Conservation (phyloP, 2,888 invertebrate species). For the Leptopterna dolabrata region DNA sequence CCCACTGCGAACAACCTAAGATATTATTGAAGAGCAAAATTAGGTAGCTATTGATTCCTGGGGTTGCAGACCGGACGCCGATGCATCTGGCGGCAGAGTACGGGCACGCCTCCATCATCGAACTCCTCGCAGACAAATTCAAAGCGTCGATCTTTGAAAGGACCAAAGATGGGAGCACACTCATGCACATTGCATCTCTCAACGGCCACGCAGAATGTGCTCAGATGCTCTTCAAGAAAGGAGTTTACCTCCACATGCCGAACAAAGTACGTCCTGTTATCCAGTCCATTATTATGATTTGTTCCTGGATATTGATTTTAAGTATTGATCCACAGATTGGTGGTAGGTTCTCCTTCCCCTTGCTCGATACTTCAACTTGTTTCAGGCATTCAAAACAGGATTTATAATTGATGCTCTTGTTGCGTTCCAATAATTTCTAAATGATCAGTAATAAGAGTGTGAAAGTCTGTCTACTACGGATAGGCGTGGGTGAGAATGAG, state of each 20-base stretch:
- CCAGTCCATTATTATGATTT: background rate
- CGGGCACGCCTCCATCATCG: constrained; percentile 95
- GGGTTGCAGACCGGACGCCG: constrained; percentile 85
- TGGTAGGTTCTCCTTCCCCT: no score
- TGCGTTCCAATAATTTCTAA: no score
- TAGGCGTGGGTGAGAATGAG: no score
- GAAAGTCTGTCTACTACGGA: no score
- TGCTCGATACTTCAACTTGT: no score
- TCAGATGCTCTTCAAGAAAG: constrained; percentile 97
- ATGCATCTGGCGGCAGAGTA: constrained; percentile 98
- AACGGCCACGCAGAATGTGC: constrained; percentile 99
- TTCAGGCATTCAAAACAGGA: no score
- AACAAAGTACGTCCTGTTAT: constrained; percentile 78
- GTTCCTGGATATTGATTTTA: background rate
- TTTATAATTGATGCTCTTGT: no score
- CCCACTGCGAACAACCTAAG: no score
- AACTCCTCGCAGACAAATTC: constrained; percentile 96
- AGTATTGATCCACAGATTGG: background rate
- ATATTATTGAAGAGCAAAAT: no score
- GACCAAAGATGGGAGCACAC: constrained; percentile 97
- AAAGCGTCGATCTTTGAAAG: constrained; percentile 96
- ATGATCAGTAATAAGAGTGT: no score
- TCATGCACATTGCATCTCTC: constrained; percentile 98
- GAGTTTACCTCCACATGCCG: constrained; percentile 99
- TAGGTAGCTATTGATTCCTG: background rate